phyloP scores from a whole-genome alignment of 2,797 vertebrate species.

The Limnodromus scolopaceus region DNA sequence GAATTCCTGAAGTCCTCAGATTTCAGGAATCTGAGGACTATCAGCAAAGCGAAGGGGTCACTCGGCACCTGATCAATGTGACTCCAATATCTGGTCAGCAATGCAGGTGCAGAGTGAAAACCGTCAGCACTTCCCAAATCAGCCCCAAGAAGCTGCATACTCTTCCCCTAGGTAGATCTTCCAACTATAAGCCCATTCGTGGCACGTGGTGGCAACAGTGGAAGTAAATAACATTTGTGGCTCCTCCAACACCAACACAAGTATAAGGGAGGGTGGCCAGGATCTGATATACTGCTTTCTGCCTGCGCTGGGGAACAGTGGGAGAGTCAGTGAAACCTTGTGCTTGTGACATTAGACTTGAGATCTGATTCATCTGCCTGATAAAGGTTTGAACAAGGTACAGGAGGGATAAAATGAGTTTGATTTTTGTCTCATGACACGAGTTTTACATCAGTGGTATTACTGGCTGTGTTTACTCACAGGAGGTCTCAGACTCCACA shows the following conservation, averaged over 20 bases:
- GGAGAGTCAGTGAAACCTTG: not conserved
- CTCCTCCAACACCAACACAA: not conserved
- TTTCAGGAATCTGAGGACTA: constrained; percentile 1
- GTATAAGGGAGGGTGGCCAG: not conserved
- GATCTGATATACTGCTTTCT: not conserved
- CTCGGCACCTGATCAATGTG: not conserved
- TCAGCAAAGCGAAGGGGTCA: not conserved
- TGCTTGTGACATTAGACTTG: not conserved
- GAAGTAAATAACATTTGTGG: not conserved
- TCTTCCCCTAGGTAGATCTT: not conserved
- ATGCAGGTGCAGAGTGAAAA: constrained; percentile 18
- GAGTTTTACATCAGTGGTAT: constrained; percentile 13
- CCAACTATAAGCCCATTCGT: not conserved
- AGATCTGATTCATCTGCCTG: constrained; percentile 23
- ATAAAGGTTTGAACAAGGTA: constrained; percentile 51
- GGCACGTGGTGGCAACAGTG: not conserved
- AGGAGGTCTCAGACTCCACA: not conserved
- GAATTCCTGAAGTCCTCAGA: not conserved
- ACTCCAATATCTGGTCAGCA: not conserved
- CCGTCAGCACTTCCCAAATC: not conserved
- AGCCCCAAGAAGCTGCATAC: not conserved
- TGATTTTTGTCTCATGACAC: not conserved
- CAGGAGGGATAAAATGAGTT: not conserved
- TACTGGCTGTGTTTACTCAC: constrained; percentile 28
- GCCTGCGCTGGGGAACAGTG: rapidly evolving